Conservation (phyloP, 1,140 invertebrate species). For the Drosophila obscura region DNA sequence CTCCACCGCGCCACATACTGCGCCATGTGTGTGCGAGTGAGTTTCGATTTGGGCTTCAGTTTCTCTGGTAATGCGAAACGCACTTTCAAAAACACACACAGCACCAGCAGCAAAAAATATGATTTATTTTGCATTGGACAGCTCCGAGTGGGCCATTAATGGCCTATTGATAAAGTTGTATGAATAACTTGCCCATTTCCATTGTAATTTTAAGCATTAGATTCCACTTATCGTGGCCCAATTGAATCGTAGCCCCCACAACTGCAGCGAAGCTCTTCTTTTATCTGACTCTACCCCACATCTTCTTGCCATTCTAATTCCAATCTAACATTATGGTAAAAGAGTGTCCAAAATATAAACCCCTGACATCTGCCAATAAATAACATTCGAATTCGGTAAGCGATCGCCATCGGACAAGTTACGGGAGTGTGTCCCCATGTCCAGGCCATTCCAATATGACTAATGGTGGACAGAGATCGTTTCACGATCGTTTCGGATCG, state of each 20-base stretch:
- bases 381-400: conserved; percentile 31
- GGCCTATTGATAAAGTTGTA: conserved; percentile 43
- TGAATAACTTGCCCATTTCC: conserved; percentile 37
- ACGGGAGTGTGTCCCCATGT: conserved; percentile 6
- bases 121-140: conserved; percentile 57
- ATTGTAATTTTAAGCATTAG: conserved; percentile 3
- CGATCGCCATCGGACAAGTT: conserved; percentile 36
- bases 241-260: background rate
- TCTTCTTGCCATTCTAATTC: background rate
- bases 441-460: conserved; percentile 51
- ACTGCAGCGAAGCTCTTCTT: no score
- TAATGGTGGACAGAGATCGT: conserved; percentile 48
- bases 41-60: conserved; percentile 45
- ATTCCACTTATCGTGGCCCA: conserved; percentile 2
- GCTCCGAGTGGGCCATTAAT: conserved; percentile 36
- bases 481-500: conserved; percentile 50
- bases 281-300: no score
- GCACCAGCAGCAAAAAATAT: conserved; percentile 37
- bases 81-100: conserved; percentile 64
- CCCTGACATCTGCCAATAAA: conserved; percentile 16
- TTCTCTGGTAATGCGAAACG: conserved; percentile 65
- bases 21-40: conserved; percentile 33
- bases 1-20: conserved; percentile 63
- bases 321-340: background rate
- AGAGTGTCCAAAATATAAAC: background rate